Conservation (phyloP, 2,888 invertebrate genomes). For the Doris montereyensis region DNA sequence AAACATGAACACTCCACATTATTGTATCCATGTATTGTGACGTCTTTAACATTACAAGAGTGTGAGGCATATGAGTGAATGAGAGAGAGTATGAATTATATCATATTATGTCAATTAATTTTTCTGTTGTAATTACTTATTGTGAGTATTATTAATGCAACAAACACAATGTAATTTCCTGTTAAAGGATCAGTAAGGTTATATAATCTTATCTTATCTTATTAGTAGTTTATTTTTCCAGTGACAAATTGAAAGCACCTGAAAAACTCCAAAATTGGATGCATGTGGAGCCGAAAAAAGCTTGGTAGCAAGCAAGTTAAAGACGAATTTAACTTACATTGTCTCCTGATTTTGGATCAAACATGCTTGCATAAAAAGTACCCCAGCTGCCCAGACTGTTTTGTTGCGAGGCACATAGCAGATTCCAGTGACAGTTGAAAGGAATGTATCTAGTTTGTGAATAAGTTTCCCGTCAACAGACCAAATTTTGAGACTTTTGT, state of each 20-base stretch:
- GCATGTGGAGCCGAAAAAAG: background rate
- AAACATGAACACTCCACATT: too few species aligned
- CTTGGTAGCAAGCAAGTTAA: background rate
- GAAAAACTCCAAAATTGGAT: background rate
- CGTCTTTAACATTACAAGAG: too few species aligned
- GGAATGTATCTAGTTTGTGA: conserved; percentile 68
- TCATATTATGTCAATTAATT: too few species aligned
- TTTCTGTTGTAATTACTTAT: too few species aligned
- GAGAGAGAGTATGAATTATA: too few species aligned
- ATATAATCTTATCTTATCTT: too few species aligned
- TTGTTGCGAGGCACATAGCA: conserved; percentile 71
- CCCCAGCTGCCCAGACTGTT: conserved; percentile 72
- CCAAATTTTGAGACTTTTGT: conserved; percentile 72
- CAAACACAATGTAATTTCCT: too few species aligned
- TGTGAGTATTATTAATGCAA: too few species aligned
- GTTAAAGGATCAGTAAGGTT: too few species aligned
- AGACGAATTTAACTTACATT: conserved; percentile 63
- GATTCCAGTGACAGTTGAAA: conserved; percentile 66
- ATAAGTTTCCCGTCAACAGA: conserved; percentile 71
- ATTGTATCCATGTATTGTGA: too few species aligned
- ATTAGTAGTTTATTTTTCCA: too few species aligned
- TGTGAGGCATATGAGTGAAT: too few species aligned
- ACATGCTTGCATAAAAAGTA: conserved; percentile 67
- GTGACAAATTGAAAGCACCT: background rate
- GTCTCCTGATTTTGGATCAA: conserved; percentile 72